These are phyloP conservation scores for Trichonephila inaurata DNA, from an alignment of 1,140 invertebrate species.

Conservation along the genomic window DNA sequence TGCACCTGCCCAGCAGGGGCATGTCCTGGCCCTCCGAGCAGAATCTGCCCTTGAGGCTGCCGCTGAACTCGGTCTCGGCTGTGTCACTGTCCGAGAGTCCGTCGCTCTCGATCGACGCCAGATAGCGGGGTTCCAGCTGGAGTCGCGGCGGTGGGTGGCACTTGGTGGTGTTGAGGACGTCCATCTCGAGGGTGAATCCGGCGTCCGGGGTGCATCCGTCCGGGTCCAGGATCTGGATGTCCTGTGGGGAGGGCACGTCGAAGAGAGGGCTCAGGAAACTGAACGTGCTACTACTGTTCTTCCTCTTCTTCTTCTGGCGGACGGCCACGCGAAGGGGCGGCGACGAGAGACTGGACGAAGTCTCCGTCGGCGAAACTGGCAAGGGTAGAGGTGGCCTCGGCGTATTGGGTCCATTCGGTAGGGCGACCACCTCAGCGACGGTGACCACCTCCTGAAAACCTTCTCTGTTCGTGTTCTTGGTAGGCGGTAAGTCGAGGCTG, in stretches of 20 bases:
- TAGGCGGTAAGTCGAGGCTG: slow-evolving; percentile 47
- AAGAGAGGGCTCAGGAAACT: slow-evolving; percentile 76
- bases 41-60: slow-evolving; percentile 31
- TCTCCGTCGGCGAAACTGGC: slow-evolving; percentile 56
- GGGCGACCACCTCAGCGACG: slow-evolving; percentile 63
- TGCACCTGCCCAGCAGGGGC: slow-evolving; percentile 76
- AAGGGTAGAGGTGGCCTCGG: slow-evolving; percentile 50
- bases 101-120: slow-evolving; percentile 79
- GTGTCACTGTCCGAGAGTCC: slow-evolving; percentile 78
- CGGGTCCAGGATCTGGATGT: slow-evolving; percentile 78
- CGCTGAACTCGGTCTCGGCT: slow-evolving; percentile 48
- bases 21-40: slow-evolving; percentile 67
- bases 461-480: slow-evolving; percentile 51
- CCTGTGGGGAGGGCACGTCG: slow-evolving; percentile 78
- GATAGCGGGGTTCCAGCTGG: slow-evolving; percentile 72
- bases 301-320: slow-evolving; percentile 51
- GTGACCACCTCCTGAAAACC: slow-evolving; percentile 68
- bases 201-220: slow-evolving; percentile 77
- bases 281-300: slow-evolving; percentile 27
- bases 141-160: slow-evolving; percentile 65
- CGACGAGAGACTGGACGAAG: slow-evolving; percentile 45
- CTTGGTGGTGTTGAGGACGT: slow-evolving; percentile 63
- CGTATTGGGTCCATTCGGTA: slow-evolving; percentile 53
- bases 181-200: slow-evolving; percentile 55
- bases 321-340: slow-evolving; percentile 57